These are phyloP conservation scores for Spinibarbus caldwelli DNA, from an alignment of 2,797 vertebrate species.

Conservation along the genomic window DNA sequence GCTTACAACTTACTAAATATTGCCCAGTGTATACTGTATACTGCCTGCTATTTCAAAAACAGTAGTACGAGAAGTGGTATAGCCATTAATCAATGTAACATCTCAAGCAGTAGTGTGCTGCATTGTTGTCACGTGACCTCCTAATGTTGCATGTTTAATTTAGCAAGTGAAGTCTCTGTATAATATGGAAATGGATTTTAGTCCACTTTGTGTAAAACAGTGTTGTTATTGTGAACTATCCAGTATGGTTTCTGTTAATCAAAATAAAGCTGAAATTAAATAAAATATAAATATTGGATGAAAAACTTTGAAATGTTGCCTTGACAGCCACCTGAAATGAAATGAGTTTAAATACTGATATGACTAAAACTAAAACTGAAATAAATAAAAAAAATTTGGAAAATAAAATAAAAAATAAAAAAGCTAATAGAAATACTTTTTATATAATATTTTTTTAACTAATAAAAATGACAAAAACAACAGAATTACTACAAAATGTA, in stretches of 20 bases:
- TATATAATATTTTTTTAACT: background rate
- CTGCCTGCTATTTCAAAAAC: background rate
- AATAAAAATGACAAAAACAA: background rate
- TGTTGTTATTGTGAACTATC: background rate
- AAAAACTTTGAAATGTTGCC: background rate
- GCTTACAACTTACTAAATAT: background rate
- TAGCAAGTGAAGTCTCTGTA: background rate
- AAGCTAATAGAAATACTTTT: background rate
- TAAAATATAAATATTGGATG: background rate
- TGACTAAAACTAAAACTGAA: background rate
- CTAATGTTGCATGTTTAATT: background rate
- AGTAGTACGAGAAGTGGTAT: background rate
- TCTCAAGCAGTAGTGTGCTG: background rate
- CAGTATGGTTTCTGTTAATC: background rate
- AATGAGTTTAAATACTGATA: background rate
- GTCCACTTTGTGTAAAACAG: background rate
- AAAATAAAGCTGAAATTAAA: background rate
- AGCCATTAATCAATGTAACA: background rate
- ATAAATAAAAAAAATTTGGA: background rate
- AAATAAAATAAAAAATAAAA: background rate
- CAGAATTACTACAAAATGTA: background rate
- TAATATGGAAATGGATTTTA: background rate
- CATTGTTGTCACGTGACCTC: background rate
- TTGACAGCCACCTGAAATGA: background rate
- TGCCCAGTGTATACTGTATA: background rate